Conservation (phyloP, 1,140 invertebrate species). For the Sycophaga agraensis region DNA sequence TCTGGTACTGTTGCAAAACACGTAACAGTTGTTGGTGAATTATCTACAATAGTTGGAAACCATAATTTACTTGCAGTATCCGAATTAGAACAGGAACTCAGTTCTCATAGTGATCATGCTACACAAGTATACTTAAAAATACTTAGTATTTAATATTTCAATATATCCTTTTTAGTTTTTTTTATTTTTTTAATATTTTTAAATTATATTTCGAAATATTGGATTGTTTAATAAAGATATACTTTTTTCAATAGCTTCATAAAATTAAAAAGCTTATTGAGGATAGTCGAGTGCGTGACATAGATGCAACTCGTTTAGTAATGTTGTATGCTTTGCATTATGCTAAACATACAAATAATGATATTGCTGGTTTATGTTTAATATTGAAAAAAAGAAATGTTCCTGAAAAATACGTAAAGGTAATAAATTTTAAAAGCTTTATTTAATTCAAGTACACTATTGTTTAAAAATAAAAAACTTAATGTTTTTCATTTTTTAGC, state of each 20-base stretch:
- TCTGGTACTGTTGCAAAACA: constrained; percentile 97
- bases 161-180: neutral
- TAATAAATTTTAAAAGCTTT: constrained; percentile 30
- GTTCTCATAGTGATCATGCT: constrained; percentile 90
- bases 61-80: constrained; percentile 87
- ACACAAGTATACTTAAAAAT: constrained; percentile 82
- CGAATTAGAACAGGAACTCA: constrained; percentile 95
- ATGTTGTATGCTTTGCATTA: constrained; percentile 93
- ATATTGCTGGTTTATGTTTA: constrained; percentile 73
- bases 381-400: constrained; percentile 71
- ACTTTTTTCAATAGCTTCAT: constrained; percentile 50
- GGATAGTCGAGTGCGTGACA: constrained; percentile 70
- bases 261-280: constrained; percentile 72
- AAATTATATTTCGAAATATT: too few species aligned
- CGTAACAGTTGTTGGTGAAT: constrained; percentile 92
- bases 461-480: too few species aligned
- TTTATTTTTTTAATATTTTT: too few species aligned
- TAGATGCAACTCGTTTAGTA: constrained; percentile 85
- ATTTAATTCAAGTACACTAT: too few species aligned
- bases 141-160: constrained; percentile 19
- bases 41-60: constrained; percentile 81
- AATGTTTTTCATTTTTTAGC: constrained; percentile 49
- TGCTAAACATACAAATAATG: constrained; percentile 85
- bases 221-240: too few species aligned
- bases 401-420: constrained; percentile 60